Evolutionary conservation across 2,888 invertebrate genomes (phyloP).

Genomic region (Ophraella communa): DNA sequence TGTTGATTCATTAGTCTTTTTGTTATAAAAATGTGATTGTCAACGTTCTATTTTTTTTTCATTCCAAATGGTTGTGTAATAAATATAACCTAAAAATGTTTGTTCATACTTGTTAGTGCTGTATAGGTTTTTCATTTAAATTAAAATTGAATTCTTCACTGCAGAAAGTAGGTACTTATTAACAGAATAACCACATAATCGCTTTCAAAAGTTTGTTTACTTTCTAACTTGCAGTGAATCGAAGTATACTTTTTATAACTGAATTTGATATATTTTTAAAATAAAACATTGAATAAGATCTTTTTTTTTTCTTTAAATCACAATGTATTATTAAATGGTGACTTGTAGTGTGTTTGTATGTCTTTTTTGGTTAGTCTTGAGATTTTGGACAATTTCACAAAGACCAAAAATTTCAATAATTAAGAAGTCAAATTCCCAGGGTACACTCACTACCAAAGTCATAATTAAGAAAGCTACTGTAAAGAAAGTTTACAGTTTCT

Average conservation of each 20-base stretch:
- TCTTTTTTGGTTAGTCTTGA: no score
- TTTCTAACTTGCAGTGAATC: conserved; percentile 13
- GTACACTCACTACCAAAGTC: no score
- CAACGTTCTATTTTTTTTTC: conserved; percentile 19
- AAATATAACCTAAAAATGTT: conserved; percentile 25
- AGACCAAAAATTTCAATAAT: no score
- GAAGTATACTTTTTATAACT: conserved; percentile 15
- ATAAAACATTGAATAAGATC: conserved; percentile 5
- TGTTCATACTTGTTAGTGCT: conserved; percentile 29
- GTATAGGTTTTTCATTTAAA: conserved; percentile 40
- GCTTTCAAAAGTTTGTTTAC: neutral
- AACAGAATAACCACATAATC: neutral
- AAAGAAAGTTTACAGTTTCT: no score
- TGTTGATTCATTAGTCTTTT: conserved; percentile 7
- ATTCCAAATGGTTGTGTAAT: conserved; percentile 38
- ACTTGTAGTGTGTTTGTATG: no score
- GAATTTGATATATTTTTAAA: conserved; percentile 19
- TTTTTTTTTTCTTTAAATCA: neutral
- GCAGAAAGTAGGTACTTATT: neutral
- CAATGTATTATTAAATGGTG: neutral
- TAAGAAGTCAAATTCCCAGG: no score
- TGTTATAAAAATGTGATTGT: neutral
- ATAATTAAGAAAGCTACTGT: no score
- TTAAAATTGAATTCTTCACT: conserved; percentile 13
- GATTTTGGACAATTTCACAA: no score